Conservation (phyloP, 2,888 invertebrate species). For the Pantelozetes paolii region DNA sequence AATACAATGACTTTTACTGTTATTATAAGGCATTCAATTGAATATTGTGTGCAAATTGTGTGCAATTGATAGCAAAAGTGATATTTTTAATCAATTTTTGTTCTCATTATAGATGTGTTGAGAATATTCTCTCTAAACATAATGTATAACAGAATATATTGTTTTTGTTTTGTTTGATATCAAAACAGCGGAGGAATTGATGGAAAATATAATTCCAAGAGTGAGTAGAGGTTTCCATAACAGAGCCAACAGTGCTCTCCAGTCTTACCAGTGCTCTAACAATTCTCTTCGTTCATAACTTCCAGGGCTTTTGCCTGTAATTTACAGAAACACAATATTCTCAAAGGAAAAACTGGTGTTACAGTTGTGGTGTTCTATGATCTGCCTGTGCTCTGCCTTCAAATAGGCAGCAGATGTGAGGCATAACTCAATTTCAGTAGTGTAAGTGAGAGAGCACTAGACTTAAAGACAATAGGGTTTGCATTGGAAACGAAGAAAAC, state of each 20-base stretch:
- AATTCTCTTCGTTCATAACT: constrained; percentile 21
- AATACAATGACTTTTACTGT: background rate
- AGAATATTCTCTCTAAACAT: constrained; percentile 8
- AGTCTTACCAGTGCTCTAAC: background rate
- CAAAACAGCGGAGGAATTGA: background rate
- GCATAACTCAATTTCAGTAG: background rate
- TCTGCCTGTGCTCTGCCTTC: background rate
- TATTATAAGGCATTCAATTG: constrained; percentile 14
- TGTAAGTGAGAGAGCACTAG: background rate
- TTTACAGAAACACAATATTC: constrained; percentile 32
- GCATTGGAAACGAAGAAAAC: background rate
- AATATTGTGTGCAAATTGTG: constrained; percentile 1
- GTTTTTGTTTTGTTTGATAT: constrained; percentile 20
- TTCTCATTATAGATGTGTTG: constrained; percentile 1
- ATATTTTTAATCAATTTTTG: constrained; percentile 27
- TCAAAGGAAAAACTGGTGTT: constrained; percentile 30
- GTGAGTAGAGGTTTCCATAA: background rate
- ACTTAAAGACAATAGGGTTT: background rate
- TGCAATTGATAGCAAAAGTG: background rate
- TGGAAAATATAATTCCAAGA: constrained; percentile 5
- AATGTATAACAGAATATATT: constrained; percentile 14
- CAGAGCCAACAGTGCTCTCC: background rate
- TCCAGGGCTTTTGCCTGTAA: background rate
- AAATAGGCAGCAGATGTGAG: constrained; percentile 19
- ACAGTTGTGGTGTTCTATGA: constrained; percentile 10